Percentiles rank a stretch among this genome's conserved stretches.
Evolutionary conservation across 2,888 invertebrate species (phyloP).

Genomic region (Pristionchus maxplancki): DNA sequence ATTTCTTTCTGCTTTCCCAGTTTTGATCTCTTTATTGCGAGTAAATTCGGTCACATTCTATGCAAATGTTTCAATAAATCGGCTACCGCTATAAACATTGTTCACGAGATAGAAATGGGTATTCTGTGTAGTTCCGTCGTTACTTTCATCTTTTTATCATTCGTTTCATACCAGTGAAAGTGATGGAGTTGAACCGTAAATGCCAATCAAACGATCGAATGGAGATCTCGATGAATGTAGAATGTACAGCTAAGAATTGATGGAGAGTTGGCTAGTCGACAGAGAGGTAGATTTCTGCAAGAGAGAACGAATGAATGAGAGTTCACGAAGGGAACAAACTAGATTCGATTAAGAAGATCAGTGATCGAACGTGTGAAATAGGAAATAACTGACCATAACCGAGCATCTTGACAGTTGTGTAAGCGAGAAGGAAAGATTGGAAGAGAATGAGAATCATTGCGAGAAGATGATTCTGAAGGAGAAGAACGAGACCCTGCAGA

Average conservation of each 20-base stretch:
- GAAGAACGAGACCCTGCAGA: neutral
- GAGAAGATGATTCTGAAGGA: neutral
- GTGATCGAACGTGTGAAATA: neutral
- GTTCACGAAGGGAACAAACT: neutral
- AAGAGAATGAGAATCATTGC: neutral
- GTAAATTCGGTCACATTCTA: conserved; percentile 1
- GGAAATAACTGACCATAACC: conserved; percentile 35
- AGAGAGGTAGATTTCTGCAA: conserved; percentile 35
- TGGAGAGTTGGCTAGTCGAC: neutral
- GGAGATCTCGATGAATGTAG: neutral
- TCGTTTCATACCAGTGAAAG: conserved; percentile 6
- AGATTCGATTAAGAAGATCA: neutral
- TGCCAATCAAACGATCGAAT: neutral
- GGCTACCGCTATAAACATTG: neutral
- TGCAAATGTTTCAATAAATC: conserved; percentile 15
- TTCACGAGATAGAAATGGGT: neutral
- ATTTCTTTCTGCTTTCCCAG: neutral
- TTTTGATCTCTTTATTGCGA: conserved; percentile 2
- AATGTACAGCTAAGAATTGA: neutral
- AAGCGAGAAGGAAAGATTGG: conserved; percentile 28
- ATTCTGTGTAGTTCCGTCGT: neutral
- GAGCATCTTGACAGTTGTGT: conserved; percentile 43
- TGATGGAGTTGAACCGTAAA: neutral
- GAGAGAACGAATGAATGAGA: neutral
- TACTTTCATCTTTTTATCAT: neutral